These are phyloP conservation scores for Spinus pinus DNA, from an alignment of 2,797 vertebrate genomes.

Conservation along the genomic window DNA sequence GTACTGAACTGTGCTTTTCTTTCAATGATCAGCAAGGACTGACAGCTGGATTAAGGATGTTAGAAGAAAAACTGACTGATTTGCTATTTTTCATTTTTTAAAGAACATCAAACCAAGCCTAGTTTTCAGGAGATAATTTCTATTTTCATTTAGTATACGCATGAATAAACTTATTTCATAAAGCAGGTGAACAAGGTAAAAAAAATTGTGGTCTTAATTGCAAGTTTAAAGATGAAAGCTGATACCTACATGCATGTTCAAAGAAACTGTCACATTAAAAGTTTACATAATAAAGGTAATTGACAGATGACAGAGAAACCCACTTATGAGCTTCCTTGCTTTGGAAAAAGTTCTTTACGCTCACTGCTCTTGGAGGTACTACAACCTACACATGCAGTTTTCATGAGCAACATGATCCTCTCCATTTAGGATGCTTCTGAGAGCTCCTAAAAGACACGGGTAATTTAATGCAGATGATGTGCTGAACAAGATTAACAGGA, in stretches of 20 bases:
- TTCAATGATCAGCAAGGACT: neutral
- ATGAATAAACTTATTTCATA: neutral
- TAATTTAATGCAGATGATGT: neutral
- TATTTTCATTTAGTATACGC: neutral
- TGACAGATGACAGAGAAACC: neutral
- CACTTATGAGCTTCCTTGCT: neutral
- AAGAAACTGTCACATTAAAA: neutral
- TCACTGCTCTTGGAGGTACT: neutral
- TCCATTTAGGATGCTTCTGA: neutral
- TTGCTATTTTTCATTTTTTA: neutral
- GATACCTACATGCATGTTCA: neutral
- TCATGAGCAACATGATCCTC: neutral
- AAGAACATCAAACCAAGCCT: neutral
- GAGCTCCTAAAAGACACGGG: neutral
- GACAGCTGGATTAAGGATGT: neutral
- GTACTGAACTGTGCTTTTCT: neutral
- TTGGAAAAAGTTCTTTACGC: neutral
- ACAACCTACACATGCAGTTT: neutral
- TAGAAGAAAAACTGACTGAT: neutral
- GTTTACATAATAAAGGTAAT: neutral
- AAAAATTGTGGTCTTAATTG: neutral
- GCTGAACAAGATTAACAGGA: neutral
- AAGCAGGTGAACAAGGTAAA: neutral
- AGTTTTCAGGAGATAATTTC: neutral
- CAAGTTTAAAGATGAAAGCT: neutral